These are phyloP conservation scores for Hemaris fuciformis DNA, from an alignment of 2,888 invertebrate genomes.

Conservation along the genomic window DNA sequence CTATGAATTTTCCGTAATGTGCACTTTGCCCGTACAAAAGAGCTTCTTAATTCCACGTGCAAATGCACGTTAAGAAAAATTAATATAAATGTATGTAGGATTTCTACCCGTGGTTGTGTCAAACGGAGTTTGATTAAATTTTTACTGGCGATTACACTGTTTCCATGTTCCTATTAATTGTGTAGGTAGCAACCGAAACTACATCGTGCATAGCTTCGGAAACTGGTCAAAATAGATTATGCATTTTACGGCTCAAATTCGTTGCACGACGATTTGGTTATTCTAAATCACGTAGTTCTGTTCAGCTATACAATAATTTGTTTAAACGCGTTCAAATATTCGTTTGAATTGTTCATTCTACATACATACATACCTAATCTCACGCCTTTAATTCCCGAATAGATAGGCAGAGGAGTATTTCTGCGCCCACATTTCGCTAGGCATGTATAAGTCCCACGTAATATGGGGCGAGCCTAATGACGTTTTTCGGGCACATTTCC, in stretches of 20 bases:
- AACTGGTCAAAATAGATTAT: slow-evolving; percentile 21
- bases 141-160: slow-evolving; percentile 21
- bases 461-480: too few species aligned
- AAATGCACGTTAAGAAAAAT: neutral
- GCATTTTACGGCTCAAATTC: slow-evolving; percentile 17
- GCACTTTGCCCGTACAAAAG: neutral
- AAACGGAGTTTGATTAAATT: slow-evolving; percentile 26
- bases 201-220: slow-evolving; percentile 22
- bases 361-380: too few species aligned
- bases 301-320: slow-evolving; percentile 10
- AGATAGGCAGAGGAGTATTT: too few species aligned
- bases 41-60: neutral
- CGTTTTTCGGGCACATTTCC: too few species aligned
- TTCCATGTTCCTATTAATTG: slow-evolving; percentile 28
- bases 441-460: too few species aligned
- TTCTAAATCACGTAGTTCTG: neutral
- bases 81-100: neutral
- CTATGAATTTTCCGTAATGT: neutral
- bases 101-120: slow-evolving; percentile 16
- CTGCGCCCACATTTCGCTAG: too few species aligned
- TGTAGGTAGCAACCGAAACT: slow-evolving; percentile 25
- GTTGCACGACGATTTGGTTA: neutral
- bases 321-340: neutral
- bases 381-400: too few species aligned
- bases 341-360: neutral